Evolutionary conservation across 2,888 invertebrate species (phyloP).

Genomic region (Conchocele bisecta): DNA sequence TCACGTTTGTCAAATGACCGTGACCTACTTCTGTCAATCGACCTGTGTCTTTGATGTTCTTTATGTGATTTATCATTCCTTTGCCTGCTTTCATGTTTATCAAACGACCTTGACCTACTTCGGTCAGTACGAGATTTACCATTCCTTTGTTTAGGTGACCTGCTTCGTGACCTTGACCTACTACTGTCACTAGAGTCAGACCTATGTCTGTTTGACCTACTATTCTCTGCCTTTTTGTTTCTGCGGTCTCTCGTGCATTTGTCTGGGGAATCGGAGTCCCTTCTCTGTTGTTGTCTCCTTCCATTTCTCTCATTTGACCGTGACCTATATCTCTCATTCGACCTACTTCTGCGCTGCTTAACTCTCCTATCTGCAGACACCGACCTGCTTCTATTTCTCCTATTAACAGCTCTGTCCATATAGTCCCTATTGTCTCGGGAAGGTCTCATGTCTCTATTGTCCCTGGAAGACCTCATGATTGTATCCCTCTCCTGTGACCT

Average conservation of each 20-base stretch:
- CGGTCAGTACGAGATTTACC: background rate
- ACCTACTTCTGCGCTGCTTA: constrained; percentile 1
- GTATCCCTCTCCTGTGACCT: background rate
- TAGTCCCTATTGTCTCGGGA: background rate
- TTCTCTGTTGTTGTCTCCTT: background rate
- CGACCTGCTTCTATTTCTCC: constrained; percentile 3
- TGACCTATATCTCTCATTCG: constrained; percentile 11
- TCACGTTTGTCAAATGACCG: background rate
- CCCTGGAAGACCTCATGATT: background rate
- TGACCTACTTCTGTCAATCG: background rate
- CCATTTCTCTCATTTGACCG: constrained; percentile 15
- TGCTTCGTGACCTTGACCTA: constrained; percentile 4
- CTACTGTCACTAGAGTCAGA: constrained; percentile 11
- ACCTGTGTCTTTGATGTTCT: background rate
- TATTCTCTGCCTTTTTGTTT: background rate
- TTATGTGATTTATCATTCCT: too few species aligned
- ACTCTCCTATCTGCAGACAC: background rate
- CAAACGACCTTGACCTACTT: background rate
- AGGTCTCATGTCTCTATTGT: background rate
- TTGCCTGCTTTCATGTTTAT: too few species aligned
- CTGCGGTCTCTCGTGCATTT: background rate
- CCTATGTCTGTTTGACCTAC: constrained; percentile 2
- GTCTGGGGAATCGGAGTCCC: background rate
- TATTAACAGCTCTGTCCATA: background rate
- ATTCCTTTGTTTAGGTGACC: background rate